phyloP scores from a whole-genome alignment of 2,113 vertebrate species.

The Monarcha castaneiventris region DNA sequence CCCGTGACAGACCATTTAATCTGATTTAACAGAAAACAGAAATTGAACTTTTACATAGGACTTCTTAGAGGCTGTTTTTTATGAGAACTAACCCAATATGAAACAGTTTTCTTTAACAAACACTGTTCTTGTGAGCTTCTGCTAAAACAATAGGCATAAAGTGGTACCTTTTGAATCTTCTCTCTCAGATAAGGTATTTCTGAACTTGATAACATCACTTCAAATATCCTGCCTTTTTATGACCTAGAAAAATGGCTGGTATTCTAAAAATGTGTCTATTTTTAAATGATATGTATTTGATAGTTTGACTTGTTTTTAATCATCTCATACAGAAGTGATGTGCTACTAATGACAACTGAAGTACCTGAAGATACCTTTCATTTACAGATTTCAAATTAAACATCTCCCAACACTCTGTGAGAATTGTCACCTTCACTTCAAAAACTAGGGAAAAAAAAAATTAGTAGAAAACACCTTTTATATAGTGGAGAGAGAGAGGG shows the following conservation, averaged over 20 bases:
- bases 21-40: background rate
- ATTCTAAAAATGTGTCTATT: conserved; percentile 5
- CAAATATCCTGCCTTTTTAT: background rate
- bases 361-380: background rate
- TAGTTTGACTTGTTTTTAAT: conserved; percentile 15
- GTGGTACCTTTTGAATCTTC: background rate
- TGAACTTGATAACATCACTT: background rate
- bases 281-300: background rate
- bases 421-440: conserved; percentile 5
- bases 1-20: background rate
- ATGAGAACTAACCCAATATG: background rate
- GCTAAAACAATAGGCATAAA: background rate
- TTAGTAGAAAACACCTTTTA: background rate
- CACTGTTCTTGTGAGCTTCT: background rate
- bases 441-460: background rate
- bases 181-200: background rate
- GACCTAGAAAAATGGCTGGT: background rate
- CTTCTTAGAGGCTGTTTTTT: background rate
- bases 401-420: background rate
- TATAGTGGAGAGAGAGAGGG: background rate
- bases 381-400: conserved; percentile 35
- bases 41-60: background rate
- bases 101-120: background rate
- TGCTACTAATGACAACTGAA: conserved; percentile 5
- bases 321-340: background rate